Percentiles rank a stretch among this genome's conserved stretches.
Conservation (phyloP, 1,140 invertebrate genomes). For the Argopecten irradians region DNA sequence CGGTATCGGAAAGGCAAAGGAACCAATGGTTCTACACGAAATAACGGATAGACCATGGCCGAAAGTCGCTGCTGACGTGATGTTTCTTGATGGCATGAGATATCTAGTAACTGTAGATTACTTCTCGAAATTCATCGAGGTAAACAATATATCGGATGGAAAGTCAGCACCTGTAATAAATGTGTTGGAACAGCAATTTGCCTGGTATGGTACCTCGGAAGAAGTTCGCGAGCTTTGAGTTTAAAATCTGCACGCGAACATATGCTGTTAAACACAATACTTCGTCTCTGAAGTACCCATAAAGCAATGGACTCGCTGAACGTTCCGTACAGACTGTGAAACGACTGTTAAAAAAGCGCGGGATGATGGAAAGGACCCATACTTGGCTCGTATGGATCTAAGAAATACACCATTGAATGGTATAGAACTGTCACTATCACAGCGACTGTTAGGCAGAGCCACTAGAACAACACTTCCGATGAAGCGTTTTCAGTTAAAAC, state of each 20-base stretch:
- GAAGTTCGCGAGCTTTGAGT: slow-evolving; percentile 56
- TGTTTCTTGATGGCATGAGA: neutral
- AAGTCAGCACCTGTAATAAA: slow-evolving; percentile 48
- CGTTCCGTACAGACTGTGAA: slow-evolving; percentile 54
- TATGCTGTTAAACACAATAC: slow-evolving; percentile 57
- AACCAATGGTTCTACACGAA: no score
- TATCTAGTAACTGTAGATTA: slow-evolving; percentile 53
- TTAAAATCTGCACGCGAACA: slow-evolving; percentile 49
- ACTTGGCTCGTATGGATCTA: neutral
- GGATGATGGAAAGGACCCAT: slow-evolving; percentile 31
- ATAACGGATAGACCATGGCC: no score
- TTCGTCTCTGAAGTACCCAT: slow-evolving; percentile 46
- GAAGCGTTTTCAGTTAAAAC: no score
- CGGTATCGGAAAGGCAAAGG: no score
- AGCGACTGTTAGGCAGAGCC: no score
- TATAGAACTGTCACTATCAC: no score
- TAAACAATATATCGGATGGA: slow-evolving; percentile 32
- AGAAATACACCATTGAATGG: neutral
- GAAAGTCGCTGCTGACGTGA: no score
- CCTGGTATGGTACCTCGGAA: slow-evolving; percentile 56
- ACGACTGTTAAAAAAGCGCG: slow-evolving; percentile 47
- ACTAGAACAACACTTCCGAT: no score
- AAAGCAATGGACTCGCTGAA: slow-evolving; percentile 56
- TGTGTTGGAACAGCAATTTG: slow-evolving; percentile 54
- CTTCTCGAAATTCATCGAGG: slow-evolving; percentile 50